Base-by-base conservation (phyloP, 2,113 vertebrate species). In the Athene noctua region DNA sequence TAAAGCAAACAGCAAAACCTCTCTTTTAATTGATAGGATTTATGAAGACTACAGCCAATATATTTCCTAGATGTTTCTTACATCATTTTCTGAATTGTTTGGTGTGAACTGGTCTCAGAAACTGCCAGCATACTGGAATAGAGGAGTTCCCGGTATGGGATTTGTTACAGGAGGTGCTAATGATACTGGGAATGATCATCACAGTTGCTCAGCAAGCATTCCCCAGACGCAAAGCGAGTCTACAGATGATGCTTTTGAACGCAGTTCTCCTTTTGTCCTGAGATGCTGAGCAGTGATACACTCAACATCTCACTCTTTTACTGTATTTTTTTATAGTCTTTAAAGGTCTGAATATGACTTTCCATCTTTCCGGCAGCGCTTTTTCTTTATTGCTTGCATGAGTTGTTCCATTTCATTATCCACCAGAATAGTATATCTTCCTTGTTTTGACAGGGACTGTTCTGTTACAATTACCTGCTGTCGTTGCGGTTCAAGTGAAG, bases 391-490 rank as follows among this genome's bases (percentile, higher is more conserved):
- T 91, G 88, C 86, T 91, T 95, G 89, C 78, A 80, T 82, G 91
- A 97, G 59, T 91, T 93, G 79, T 85, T 96, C 70, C 75, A 93
- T 97, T 98, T 97, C 96, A 96, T 96, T 96, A 85, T 96, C 91
- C 87, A 66, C 87, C 36, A 62, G 74, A 91, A 88, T 3, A 96
- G 92, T 86, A 88, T 79, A 95, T 97, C 85, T 85, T 79, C 70
- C 88, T 75, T 90, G 92, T 87, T 95, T 72, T 88, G 96, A 96
- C 95, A 96, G 94, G 71, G 74, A 79, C 68, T 95, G 92, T 8
- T 97, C 87, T 96, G 78, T 93, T 96, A 97, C 94, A 96, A 96
- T 97, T 97, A 98, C 96, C 96, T 98, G 96, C 96, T 97, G 96
- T 95, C 80, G 3, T 51, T 95, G 92, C 0, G 51, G 97, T 97